These are phyloP conservation scores for Charanyca ferruginea DNA, from an alignment of 2,888 invertebrate species.

Conservation along the genomic window DNA sequence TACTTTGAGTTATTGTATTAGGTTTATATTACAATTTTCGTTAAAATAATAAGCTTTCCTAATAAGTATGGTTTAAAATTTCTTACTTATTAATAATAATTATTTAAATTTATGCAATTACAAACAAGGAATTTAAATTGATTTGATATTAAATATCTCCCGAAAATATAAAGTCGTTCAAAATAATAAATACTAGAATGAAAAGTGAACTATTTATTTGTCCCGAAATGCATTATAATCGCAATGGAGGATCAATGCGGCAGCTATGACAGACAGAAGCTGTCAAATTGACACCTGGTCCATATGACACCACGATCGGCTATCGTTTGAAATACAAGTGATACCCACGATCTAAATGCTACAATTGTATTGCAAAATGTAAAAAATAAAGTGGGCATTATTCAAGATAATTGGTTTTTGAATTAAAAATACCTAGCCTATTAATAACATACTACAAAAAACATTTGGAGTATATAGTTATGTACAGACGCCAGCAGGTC, in stretches of 20 bases:
- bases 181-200: background rate
- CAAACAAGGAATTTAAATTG: background rate
- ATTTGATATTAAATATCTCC: background rate
- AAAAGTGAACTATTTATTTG: constrained; percentile 49
- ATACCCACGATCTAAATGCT: constrained; percentile 6
- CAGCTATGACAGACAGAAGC: constrained; percentile 67
- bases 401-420: no score
- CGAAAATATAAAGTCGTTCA: background rate
- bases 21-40: background rate
- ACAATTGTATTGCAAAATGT: background rate
- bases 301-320: constrained; percentile 65
- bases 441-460: no score
- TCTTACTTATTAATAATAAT: no score
- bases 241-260: constrained; percentile 59
- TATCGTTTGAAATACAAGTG: constrained; percentile 49
- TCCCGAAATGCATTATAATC: constrained; percentile 56
- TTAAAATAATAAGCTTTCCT: constrained; percentile 1
- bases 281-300: constrained; percentile 76
- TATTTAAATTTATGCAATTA: background rate
- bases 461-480: no score
- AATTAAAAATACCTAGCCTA: no score
- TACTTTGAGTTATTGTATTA: constrained; percentile 13
- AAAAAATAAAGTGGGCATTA: no score
- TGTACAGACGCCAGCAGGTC: no score
- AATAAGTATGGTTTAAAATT: background rate